A percentile compares a stretch with the other conserved stretches of the same genome.
Evolutionary conservation across 2,888 invertebrate genomes (phyloP).

Genomic region (Megastigmus dorsalis): DNA sequence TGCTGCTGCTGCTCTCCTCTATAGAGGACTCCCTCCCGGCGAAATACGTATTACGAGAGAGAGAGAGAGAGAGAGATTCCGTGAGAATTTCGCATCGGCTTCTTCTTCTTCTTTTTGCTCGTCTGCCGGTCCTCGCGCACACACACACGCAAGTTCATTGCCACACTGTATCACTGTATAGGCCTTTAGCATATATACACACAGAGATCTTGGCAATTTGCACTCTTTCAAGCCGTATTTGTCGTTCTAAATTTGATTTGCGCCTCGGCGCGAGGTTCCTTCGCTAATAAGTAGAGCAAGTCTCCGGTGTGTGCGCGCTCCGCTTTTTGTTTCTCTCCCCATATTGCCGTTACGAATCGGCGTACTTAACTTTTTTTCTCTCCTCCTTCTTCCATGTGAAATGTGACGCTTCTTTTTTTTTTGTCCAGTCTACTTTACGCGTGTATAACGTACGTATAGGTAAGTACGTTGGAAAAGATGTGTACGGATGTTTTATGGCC

Average conservation of each 20-base stretch:
- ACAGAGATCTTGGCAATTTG: too few relatives aligned
- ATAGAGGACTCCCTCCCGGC: too few relatives aligned
- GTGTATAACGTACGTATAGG: neutral
- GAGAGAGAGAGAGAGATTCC: slow-evolving; percentile 16
- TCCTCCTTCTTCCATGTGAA: neutral
- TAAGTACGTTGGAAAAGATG: too few relatives aligned
- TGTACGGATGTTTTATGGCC: neutral
- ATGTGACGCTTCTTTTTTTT: neutral
- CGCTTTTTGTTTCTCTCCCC: neutral
- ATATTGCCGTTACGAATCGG: neutral
- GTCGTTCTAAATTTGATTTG: slow-evolving; percentile 26
- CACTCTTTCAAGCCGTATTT: too few relatives aligned
- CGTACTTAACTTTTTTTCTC: neutral
- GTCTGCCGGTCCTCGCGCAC: neutral
- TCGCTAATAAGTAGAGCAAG: slow-evolving; percentile 6
- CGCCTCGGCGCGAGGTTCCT: neutral
- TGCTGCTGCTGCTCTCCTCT: neutral
- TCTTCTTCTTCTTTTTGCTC: neutral
- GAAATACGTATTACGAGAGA: slow-evolving; percentile 7
- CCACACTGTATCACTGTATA: neutral
- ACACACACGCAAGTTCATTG: slow-evolving; percentile 50
- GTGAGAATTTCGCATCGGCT: slow-evolving; percentile 38
- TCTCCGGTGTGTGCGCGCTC: too few relatives aligned
- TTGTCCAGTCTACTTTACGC: neutral
- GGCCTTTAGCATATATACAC: neutral